Evolutionary conservation across 2,797 vertebrate species (phyloP).

Genomic region (Simalia tracyae): DNA sequence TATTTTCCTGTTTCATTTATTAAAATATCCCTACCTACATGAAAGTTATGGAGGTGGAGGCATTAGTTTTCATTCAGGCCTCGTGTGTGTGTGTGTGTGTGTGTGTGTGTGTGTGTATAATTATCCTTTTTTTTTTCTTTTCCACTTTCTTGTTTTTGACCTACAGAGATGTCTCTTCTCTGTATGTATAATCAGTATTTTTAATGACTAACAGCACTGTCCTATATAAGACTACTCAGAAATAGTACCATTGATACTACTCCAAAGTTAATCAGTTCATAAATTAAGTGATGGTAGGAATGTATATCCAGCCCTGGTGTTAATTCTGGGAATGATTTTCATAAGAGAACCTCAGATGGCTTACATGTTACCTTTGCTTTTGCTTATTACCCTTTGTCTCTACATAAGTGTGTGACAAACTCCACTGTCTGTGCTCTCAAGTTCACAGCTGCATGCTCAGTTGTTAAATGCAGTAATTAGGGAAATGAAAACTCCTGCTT

Average conservation of each 20-base stretch:
- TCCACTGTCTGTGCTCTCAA: neutral
- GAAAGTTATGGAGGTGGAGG: neutral
- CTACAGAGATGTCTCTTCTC: neutral
- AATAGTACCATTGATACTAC: neutral
- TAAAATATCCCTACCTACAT: neutral
- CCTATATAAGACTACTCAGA: neutral
- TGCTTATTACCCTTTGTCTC: neutral
- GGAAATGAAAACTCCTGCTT: neutral
- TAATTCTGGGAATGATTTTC: neutral
- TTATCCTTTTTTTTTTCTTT: neutral
- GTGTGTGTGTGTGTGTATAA: neutral
- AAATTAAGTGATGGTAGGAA: neutral
- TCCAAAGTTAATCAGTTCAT: neutral
- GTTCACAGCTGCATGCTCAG: neutral
- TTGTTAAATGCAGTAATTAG: neutral
- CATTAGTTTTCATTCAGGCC: neutral
- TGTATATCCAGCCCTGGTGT: neutral
- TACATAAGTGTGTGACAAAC: neutral
- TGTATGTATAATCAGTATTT: neutral
- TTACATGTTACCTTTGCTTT: neutral
- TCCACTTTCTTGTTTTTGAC: neutral
- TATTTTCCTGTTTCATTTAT: neutral
- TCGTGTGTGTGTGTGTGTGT: neutral
- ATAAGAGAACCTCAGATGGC: neutral
- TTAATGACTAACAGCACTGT: neutral